A percentile compares a stretch with the other conserved stretches of the same genome.
These are phyloP conservation scores for Sebastes vulpes DNA, from an alignment of 2,797 vertebrate species.

Conservation along the genomic window DNA sequence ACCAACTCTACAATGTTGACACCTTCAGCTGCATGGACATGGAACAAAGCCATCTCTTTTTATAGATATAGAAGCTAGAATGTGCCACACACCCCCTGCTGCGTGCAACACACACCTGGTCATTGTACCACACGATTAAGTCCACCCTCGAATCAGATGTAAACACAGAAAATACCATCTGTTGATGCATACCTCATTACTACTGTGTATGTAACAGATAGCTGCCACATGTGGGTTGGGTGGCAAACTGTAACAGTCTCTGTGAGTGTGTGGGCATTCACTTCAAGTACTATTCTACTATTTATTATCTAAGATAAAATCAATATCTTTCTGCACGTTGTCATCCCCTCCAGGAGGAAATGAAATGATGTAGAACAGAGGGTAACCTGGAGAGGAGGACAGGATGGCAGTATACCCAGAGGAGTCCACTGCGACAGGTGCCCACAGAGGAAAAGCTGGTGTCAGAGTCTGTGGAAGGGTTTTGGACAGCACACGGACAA, in stretches of 20 bases:
- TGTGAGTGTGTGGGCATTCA: slow-evolving; percentile 34
- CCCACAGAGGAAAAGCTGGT: slow-evolving; percentile 8
- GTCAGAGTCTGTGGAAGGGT: slow-evolving; percentile 16
- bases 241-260: slow-evolving; percentile 22
- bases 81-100: not conserved
- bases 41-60: not conserved
- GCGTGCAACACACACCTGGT: not conserved
- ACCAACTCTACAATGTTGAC: not conserved
- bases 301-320: slow-evolving; percentile 7
- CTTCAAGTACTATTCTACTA: slow-evolving; percentile 13
- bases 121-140: not conserved
- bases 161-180: slow-evolving; percentile 60
- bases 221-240: slow-evolving; percentile 36
- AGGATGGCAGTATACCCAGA: not conserved
- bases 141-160: not conserved
- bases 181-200: slow-evolving; percentile 24
- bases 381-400: not conserved
- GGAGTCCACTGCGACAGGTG: slow-evolving; percentile 5
- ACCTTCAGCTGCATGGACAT: not conserved
- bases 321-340: not conserved
- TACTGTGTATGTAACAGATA: slow-evolving; percentile 11
- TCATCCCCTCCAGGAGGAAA: not conserved
- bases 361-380: not conserved
- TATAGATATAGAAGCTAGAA: not conserved
- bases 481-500: slow-evolving; percentile 31